Evolutionary conservation across 1,140 invertebrate genomes (phyloP).

Genomic region (Drosophila arizonae): DNA sequence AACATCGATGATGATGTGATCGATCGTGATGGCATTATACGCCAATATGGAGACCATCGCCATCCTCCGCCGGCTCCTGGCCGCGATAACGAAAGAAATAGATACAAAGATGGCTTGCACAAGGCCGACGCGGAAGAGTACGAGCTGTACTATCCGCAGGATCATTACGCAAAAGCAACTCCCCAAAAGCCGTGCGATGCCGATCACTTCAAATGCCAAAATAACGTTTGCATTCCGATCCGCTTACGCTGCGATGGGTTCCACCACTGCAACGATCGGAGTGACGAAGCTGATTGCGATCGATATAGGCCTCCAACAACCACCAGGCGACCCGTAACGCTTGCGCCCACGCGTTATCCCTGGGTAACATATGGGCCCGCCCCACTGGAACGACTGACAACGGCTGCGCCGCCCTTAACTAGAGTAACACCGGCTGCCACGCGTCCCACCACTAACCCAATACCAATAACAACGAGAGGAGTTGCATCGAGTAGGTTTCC

Average conservation of each 20-base stretch:
- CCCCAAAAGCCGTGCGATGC: slow-evolving; percentile 55
- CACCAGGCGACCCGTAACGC: slow-evolving; percentile 20
- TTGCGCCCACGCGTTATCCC: not conserved
- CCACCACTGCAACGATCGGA: slow-evolving; percentile 88
- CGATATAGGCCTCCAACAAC: slow-evolving; percentile 35
- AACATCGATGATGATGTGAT: slow-evolving; percentile 35
- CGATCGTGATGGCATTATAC: slow-evolving; percentile 61
- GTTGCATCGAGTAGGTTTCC: slow-evolving; percentile 60
- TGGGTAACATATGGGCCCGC: slow-evolving; percentile 5
- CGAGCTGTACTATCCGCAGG: slow-evolving; percentile 38
- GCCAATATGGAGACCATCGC: slow-evolving; percentile 48
- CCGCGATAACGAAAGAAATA: slow-evolving; percentile 20
- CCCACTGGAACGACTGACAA: slow-evolving; percentile 21
- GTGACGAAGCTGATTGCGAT: slow-evolving; percentile 88
- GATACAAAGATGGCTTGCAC: slow-evolving; percentile 30
- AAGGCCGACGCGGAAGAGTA: slow-evolving; percentile 52
- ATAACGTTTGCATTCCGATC: slow-evolving; percentile 87
- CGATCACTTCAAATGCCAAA: slow-evolving; percentile 83
- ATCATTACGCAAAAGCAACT: slow-evolving; percentile 54
- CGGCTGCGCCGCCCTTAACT: slow-evolving; percentile 7
- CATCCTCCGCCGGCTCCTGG: slow-evolving; percentile 18
- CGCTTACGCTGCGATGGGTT: slow-evolving; percentile 89
- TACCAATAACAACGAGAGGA: slow-evolving; percentile 44
- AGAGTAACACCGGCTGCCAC: slow-evolving; percentile 6
- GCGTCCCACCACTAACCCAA: slow-evolving; percentile 62